Percentiles rank a stretch among this genome's conserved stretches.
Conservation (phyloP, 2,888 invertebrate species). For the Hipparchia semele region DNA sequence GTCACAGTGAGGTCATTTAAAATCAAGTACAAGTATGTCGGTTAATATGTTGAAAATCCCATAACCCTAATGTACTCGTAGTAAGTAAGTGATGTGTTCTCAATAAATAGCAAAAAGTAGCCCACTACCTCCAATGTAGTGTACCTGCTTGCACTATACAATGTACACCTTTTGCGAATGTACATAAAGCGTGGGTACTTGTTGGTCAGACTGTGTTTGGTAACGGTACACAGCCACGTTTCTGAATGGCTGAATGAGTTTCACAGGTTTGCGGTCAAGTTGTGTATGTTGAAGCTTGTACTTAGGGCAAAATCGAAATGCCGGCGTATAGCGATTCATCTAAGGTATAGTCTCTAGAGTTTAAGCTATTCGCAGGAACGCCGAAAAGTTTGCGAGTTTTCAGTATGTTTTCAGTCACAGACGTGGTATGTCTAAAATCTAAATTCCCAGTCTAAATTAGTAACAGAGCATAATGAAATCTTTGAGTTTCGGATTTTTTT, state of each 20-base stretch:
- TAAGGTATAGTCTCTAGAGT: too few relatives aligned
- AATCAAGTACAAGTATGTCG: not conserved
- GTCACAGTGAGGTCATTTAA: too few relatives aligned
- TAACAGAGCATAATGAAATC: too few relatives aligned
- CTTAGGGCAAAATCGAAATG: too few relatives aligned
- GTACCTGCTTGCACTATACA: slow-evolving; percentile 17
- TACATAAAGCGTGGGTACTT: slow-evolving; percentile 29
- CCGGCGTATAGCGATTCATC: too few relatives aligned
- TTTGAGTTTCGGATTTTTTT: too few relatives aligned
- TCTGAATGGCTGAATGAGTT: slow-evolving; percentile 42
- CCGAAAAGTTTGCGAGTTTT: too few relatives aligned
- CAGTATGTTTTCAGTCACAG: too few relatives aligned
- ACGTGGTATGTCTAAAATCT: too few relatives aligned
- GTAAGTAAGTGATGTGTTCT: slow-evolving; percentile 53
- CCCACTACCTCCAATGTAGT: slow-evolving; percentile 60
- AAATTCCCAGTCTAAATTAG: too few relatives aligned
- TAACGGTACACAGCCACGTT: slow-evolving; percentile 63
- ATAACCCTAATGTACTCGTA: slow-evolving; percentile 25
- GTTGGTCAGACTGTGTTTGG: slow-evolving; percentile 35
- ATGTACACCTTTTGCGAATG: slow-evolving; percentile 29
- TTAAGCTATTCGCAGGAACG: too few relatives aligned
- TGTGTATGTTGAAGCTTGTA: not conserved
- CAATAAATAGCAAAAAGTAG: slow-evolving; percentile 75
- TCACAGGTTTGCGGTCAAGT: slow-evolving; percentile 37
- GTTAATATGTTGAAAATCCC: slow-evolving; percentile 4